Evolutionary conservation across 2,113 vertebrate genomes (phyloP).

Genomic region (Emydocephalus ijimae): DNA sequence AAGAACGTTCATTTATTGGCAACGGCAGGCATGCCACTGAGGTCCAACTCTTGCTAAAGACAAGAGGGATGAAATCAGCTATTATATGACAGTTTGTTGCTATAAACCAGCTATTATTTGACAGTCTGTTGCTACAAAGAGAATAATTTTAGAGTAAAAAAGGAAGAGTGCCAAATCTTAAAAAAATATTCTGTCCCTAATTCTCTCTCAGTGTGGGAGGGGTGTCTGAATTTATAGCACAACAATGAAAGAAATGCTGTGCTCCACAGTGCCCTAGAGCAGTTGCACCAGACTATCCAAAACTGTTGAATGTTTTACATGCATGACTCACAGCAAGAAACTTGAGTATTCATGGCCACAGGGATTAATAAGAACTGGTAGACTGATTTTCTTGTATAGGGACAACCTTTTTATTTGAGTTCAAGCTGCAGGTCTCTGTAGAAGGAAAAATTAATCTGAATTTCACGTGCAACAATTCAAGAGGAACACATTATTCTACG

Average conservation of each 20-base stretch:
- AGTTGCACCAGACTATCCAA: not conserved
- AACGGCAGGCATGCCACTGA: not conserved
- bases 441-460: not conserved
- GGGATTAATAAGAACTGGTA: not conserved
- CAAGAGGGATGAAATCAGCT: not conserved
- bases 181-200: not conserved
- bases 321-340: not conserved
- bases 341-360: not conserved
- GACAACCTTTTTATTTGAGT: not conserved
- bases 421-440: not conserved
- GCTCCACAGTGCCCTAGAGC: not conserved
- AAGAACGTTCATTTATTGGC: not conserved
- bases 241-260: not conserved
- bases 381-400: not conserved
- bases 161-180: not conserved
- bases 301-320: fast-evolving
- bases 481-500: not conserved
- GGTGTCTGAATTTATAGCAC: not conserved
- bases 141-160: not conserved
- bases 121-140: not conserved
- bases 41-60: not conserved
- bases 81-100: not conserved
- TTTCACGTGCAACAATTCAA: not conserved
- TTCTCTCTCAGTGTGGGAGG: not conserved
- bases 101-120: too few relatives aligned